These are phyloP conservation scores for Hippocampus guttulatus DNA, from an alignment of 2,113 vertebrate genomes.

Conservation along the genomic window DNA sequence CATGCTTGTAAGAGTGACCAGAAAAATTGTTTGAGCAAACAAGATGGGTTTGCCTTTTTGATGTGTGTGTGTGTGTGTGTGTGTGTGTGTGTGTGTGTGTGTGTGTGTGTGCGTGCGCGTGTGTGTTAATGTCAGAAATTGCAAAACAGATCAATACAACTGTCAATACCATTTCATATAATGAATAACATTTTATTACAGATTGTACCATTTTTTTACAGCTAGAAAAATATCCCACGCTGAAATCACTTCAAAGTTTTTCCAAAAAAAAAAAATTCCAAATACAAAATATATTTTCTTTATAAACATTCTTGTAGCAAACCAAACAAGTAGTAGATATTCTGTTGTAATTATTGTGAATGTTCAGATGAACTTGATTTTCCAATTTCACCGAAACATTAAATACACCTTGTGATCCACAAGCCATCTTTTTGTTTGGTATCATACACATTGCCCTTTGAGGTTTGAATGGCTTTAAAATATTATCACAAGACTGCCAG, in stretches of 20 bases:
- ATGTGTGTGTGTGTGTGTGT: neutral
- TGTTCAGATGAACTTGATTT: constrained; percentile 54
- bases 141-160: constrained; percentile 1
- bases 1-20: constrained; percentile 23
- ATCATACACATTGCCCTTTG: neutral
- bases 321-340: neutral
- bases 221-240: constrained; percentile 33
- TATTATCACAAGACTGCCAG: neutral
- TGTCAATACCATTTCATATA: constrained; percentile 32
- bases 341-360: constrained; percentile 4
- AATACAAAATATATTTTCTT: constrained; percentile 18
- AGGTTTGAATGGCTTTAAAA: neutral
- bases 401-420: constrained; percentile 61
- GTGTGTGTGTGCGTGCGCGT: neutral
- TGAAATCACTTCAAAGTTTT: constrained; percentile 8
- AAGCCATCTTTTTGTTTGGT: neutral
- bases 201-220: constrained; percentile 29
- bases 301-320: constrained; percentile 29
- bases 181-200: constrained; percentile 38
- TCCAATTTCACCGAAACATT: constrained; percentile 42
- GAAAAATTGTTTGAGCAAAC: constrained; percentile 1
- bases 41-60: constrained; percentile 6
- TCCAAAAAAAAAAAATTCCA: neutral
- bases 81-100: neutral
- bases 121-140: constrained; percentile 1